Evolutionary conservation across 2,888 invertebrate species (phyloP).

Genomic region (Cataglyphis rosenhaueri): DNA sequence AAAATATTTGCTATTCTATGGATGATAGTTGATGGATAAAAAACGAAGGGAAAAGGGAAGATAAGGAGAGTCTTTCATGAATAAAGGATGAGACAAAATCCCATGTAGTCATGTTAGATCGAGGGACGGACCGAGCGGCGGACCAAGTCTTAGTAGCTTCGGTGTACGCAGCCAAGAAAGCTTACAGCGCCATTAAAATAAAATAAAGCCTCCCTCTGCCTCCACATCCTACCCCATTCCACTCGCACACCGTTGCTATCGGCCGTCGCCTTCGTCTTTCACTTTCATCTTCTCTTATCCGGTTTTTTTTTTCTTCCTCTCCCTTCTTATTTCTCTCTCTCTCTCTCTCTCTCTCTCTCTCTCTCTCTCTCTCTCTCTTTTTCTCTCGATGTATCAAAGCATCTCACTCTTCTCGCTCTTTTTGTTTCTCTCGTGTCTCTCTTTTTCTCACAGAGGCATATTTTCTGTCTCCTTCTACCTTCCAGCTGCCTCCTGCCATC

Average conservation of each 20-base stretch:
- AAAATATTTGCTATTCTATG: constrained; percentile 17
- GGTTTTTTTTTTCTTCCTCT: constrained; percentile 51
- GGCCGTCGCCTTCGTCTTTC: constrained; percentile 54
- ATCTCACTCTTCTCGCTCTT: constrained; percentile 51
- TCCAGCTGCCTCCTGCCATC: constrained; percentile 64
- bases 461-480: constrained; percentile 28
- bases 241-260: constrained; percentile 59
- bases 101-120: constrained; percentile 69
- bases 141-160: constrained; percentile 72
- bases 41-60: constrained; percentile 19
- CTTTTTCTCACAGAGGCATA: constrained; percentile 25
- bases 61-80: constrained; percentile 76
- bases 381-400: constrained; percentile 46
- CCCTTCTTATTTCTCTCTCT: constrained; percentile 46
- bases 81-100: constrained; percentile 81
- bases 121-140: constrained; percentile 72
- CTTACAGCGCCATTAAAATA: constrained; percentile 81
- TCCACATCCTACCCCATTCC: constrained; percentile 41
- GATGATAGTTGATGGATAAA: constrained; percentile 34
- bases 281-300: constrained; percentile 61
- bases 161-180: constrained; percentile 66
- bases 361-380: constrained; percentile 42
- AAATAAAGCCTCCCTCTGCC: constrained; percentile 79
- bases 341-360: constrained; percentile 39
- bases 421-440: constrained; percentile 21